These are phyloP conservation scores for Nomada fabriciana DNA, from an alignment of 2,888 invertebrate genomes.

Conservation along the genomic window DNA sequence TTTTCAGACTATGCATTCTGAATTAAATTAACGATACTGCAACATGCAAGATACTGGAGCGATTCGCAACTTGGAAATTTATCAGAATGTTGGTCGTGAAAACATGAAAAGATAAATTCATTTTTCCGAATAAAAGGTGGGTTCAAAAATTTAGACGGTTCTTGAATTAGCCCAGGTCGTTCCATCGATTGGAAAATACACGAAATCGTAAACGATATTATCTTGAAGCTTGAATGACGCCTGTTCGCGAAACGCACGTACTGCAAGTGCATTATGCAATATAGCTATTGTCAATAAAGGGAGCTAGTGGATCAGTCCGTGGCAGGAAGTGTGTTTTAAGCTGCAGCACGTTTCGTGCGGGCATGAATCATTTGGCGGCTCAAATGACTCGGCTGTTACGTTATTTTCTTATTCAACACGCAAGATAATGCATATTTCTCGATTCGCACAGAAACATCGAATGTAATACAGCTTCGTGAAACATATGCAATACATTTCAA, in stretches of 20 bases:
- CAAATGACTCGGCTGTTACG: slow-evolving; percentile 50
- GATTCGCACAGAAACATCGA: slow-evolving; percentile 12
- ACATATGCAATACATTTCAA: background rate
- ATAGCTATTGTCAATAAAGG: slow-evolving; percentile 54
- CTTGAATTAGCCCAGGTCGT: slow-evolving; percentile 1
- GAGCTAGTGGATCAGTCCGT: slow-evolving; percentile 41
- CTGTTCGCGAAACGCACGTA: slow-evolving; percentile 18
- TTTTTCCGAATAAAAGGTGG: no score
- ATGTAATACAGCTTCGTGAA: background rate
- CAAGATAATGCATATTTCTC: slow-evolving; percentile 6
- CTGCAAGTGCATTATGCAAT: slow-evolving; percentile 61
- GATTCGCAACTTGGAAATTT: background rate
- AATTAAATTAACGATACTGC: background rate
- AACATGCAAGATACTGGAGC: no score
- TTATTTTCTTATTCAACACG: slow-evolving; percentile 58
- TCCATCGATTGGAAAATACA: background rate
- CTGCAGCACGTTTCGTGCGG: slow-evolving; percentile 46
- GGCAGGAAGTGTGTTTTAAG: slow-evolving; percentile 63
- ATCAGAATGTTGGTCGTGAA: no score
- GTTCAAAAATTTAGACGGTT: no score
- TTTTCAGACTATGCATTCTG: background rate
- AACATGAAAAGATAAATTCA: no score
- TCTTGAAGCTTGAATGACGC: slow-evolving; percentile 15
- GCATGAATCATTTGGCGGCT: slow-evolving; percentile 58
- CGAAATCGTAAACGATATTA: background rate